A percentile compares a stretch with the other conserved stretches of the same genome.
Evolutionary conservation across 1,140 invertebrate species (phyloP).

Genomic region (Thaumatotibia leucotreta): DNA sequence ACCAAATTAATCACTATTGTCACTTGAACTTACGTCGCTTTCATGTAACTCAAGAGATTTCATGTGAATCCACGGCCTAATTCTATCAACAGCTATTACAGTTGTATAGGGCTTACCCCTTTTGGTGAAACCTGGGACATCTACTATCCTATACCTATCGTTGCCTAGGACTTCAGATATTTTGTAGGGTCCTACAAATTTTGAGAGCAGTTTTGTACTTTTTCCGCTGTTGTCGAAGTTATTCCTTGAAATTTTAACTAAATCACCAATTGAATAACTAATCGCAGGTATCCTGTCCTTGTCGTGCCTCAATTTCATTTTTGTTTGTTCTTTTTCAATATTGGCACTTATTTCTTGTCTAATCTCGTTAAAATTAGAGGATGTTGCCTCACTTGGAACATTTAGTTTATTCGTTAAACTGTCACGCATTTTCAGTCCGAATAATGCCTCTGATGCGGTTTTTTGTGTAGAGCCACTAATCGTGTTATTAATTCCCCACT

Average conservation of each 20-base stretch:
- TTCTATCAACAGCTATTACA: slow-evolving; percentile 10
- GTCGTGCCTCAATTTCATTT: background rate
- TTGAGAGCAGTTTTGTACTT: slow-evolving; percentile 7
- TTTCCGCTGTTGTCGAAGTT: background rate
- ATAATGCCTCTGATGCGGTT: slow-evolving; percentile 1
- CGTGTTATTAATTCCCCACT: slow-evolving; percentile 17
- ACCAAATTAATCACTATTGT: background rate
- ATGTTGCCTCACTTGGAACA: background rate
- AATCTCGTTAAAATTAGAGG: background rate
- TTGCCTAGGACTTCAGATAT: slow-evolving; percentile 1
- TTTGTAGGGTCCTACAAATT: slow-evolving; percentile 13
- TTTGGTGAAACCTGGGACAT: slow-evolving; percentile 1
- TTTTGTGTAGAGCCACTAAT: slow-evolving; percentile 1
- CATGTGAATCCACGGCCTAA: slow-evolving; percentile 15
- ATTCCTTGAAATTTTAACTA: background rate
- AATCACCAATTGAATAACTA: background rate
- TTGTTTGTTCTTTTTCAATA: background rate
- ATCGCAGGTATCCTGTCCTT: background rate
- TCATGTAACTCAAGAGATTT: slow-evolving; percentile 11
- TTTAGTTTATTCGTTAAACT: background rate
- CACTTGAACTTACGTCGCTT: background rate
- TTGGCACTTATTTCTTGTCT: background rate
- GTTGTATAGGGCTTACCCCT: background rate
- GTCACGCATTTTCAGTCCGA: background rate
- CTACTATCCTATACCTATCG: slow-evolving; percentile 6